Conservation (phyloP, 2,113 vertebrate genomes). For the Psilopsiagon aurifrons region DNA sequence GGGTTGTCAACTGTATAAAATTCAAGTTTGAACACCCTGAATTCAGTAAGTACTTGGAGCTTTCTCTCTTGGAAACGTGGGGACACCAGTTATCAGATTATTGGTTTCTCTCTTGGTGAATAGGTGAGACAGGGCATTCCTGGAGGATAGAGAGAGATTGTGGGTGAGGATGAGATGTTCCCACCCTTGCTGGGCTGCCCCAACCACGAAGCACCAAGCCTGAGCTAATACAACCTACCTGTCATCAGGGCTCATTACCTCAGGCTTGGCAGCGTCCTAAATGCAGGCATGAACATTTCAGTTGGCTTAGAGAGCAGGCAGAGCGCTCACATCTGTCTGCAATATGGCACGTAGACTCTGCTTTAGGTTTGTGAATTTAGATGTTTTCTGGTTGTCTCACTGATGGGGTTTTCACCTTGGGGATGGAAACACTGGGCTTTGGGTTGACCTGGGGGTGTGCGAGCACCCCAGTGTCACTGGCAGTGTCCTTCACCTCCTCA, state of each 20-base stretch:
- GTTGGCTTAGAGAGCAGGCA: constrained; percentile 32
- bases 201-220: not conserved
- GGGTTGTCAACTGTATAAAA: not conserved
- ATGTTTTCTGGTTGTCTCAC: not conserved
- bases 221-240: constrained; percentile 8
- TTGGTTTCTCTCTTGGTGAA: not conserved
- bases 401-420: not conserved
- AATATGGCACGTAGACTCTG: constrained; percentile 26
- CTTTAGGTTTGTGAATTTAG: not conserved
- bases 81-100: not conserved
- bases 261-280: constrained; percentile 25
- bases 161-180: not conserved
- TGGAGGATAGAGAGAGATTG: not conserved
- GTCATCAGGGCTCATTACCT: constrained; percentile 41
- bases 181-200: not conserved
- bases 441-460: no score
- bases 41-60: not conserved
- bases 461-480: not conserved
- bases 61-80: not conserved
- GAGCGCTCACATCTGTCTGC: constrained; percentile 37
- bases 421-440: not conserved
- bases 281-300: not conserved
- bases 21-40: not conserved
- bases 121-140: not conserved
- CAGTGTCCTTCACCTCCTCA: not conserved